phyloP scores from a whole-genome alignment of 2,113 vertebrate species.

The Neodontobutis hainanensis region DNA sequence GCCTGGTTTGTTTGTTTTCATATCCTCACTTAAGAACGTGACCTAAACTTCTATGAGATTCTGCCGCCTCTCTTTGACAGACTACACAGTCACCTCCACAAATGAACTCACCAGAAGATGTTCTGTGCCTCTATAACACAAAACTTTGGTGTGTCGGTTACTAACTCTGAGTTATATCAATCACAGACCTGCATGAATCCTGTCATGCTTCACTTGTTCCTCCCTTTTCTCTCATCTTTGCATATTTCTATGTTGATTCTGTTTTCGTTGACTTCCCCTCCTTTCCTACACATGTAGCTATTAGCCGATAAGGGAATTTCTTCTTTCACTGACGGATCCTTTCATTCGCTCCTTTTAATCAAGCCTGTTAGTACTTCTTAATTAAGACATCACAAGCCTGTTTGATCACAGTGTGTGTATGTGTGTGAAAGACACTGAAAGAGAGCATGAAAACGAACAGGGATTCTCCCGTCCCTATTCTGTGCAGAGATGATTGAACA shows the following conservation, averaged over 20 bases:
- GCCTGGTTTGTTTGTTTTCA: constrained; percentile 70
- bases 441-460: constrained; percentile 47
- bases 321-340: constrained; percentile 71
- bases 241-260: constrained; percentile 43
- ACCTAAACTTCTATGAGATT: constrained; percentile 54
- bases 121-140: constrained; percentile 14
- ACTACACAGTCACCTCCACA: constrained; percentile 12
- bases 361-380: constrained; percentile 77
- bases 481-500: constrained; percentile 72
- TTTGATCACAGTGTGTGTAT: constrained; percentile 71
- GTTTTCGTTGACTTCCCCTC: constrained; percentile 27
- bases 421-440: constrained; percentile 29
- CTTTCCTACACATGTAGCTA: constrained; percentile 51
- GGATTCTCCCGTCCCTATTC: constrained; percentile 37
- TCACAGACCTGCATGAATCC: constrained; percentile 28
- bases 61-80: constrained; percentile 45
- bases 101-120: constrained; percentile 19
- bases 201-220: constrained; percentile 33
- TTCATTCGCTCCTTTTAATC: constrained; percentile 78
- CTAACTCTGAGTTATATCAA: constrained; percentile 33
- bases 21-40: constrained; percentile 54
- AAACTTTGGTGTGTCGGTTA: constrained; percentile 29
- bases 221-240: constrained; percentile 33
- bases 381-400: constrained; percentile 80
- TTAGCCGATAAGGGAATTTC: constrained; percentile 73